Conservation (phyloP, 2,113 vertebrate species). For the Grus americana region DNA sequence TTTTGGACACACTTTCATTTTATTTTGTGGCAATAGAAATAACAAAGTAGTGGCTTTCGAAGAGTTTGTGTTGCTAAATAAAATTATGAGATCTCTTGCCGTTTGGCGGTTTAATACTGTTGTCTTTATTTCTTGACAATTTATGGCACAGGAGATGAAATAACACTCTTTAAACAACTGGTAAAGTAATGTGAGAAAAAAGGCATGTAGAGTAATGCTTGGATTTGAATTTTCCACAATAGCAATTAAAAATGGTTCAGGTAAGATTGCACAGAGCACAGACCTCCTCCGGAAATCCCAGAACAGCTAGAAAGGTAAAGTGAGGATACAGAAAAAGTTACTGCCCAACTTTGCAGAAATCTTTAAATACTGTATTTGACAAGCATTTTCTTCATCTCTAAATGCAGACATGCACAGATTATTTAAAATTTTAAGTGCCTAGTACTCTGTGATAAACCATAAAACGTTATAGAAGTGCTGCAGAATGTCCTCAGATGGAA, state of each 20-base stretch:
- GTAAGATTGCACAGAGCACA: neutral
- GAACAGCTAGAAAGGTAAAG: constrained; percentile 8
- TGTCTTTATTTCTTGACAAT: neutral
- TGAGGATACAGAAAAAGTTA: neutral
- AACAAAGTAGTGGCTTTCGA: neutral
- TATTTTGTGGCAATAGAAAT: neutral
- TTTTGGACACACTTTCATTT: neutral
- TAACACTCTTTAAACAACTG: neutral
- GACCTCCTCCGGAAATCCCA: constrained; percentile 29
- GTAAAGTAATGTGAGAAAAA: neutral
- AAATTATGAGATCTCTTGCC: neutral
- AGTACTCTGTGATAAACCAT: neutral
- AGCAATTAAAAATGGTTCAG: constrained; percentile 8
- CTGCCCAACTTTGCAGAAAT: neutral
- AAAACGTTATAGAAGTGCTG: neutral
- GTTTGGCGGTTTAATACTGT: neutral
- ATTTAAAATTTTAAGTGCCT: neutral
- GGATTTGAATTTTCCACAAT: constrained; percentile 4
- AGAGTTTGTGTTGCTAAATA: neutral
- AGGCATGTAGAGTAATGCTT: neutral
- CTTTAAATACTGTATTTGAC: neutral
- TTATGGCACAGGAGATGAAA: neutral
- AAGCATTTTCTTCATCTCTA: neutral
- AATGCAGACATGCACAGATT: neutral
- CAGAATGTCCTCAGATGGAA: neutral